Evolutionary conservation across 64 coral and sea anemone genomes (phyloP), one percentile per base, ranked within the genome.

Genomic region (Dendrophyllia cribrosa): DNA sequence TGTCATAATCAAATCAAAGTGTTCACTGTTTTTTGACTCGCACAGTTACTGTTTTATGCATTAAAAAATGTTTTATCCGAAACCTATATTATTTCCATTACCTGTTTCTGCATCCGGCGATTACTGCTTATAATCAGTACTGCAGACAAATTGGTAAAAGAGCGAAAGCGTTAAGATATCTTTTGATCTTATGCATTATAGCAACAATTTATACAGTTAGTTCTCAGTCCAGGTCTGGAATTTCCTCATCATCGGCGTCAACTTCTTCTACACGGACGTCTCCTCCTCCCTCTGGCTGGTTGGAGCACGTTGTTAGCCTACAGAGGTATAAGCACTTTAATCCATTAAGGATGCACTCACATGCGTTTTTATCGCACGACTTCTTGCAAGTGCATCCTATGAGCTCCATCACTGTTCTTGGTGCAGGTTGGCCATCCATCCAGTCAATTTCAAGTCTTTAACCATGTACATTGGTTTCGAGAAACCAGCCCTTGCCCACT

Each of bases 391-490:
- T 82, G 78, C 78, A 82, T n/a, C 58, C 25, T 5, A 82, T 23
- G 10, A 82, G 78, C 78, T 82, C 78, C 43, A 59, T 82, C 43
- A 82, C 78, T 53, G 78, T 56, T 82, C 21, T 82, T 34, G 78
- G 78, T 23, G 50, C 78, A 14, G 58, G 78, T 6, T 12, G 12
- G 24, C 78, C 24, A 62, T 22, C 25, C 78, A 63, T 58, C 52
- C 60, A 61, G 1, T 4, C 55, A 1, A 23, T 78, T 3, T 78
- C 55, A 8, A 59, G 50, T 26, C 70, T 9, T 26, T 72, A 4
- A 47, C 70, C 70, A 24, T 25, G 7, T 45, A 4, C 70, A 23
- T 10, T 15, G 5, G 20, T 70, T 70, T 25, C 66, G 8, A 72
- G 34, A 72, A 15, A 24, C 70, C 12, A 72, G 1, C 70, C 70